A percentile compares a stretch with the other conserved stretches of the same genome.
Conservation (phyloP, 2,113 vertebrate genomes). For the Colinus virginianus region DNA sequence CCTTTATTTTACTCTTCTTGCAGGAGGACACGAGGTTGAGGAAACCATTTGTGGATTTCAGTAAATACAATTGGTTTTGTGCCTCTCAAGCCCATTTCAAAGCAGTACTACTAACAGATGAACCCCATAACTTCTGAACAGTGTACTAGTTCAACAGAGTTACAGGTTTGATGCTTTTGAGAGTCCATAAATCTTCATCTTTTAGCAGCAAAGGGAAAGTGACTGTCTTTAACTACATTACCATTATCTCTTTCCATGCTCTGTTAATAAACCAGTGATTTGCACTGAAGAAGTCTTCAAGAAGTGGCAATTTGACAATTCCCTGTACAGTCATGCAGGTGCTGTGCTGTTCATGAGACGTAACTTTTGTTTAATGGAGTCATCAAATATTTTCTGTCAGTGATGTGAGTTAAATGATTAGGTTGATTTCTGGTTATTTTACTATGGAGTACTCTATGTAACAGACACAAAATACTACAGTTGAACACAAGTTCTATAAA, state of each 20-base stretch:
- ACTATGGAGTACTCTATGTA: not conserved
- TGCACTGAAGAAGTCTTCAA: not conserved
- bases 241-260: not conserved
- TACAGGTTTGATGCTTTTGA: not conserved
- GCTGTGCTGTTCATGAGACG: fast-evolving
- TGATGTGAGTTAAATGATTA: not conserved
- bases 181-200: not conserved
- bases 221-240: not conserved
- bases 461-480: not conserved
- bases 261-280: not conserved
- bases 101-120: not conserved
- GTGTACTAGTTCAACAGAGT: not conserved
- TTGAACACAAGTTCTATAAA: not conserved
- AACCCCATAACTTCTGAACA: not conserved
- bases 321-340: not conserved
- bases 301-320: not conserved
- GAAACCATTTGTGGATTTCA: not conserved
- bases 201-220: not conserved
- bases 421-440: not conserved
- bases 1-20: not conserved
- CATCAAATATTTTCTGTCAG: not conserved
- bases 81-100: not conserved
- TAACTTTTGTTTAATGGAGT: not conserved
- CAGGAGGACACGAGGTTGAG: not conserved
- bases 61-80: not conserved